Percentiles rank a stretch among this genome's conserved stretches.
Conservation (phyloP, 2,113 vertebrate species). For the human (Homo sapiens) region DNA sequence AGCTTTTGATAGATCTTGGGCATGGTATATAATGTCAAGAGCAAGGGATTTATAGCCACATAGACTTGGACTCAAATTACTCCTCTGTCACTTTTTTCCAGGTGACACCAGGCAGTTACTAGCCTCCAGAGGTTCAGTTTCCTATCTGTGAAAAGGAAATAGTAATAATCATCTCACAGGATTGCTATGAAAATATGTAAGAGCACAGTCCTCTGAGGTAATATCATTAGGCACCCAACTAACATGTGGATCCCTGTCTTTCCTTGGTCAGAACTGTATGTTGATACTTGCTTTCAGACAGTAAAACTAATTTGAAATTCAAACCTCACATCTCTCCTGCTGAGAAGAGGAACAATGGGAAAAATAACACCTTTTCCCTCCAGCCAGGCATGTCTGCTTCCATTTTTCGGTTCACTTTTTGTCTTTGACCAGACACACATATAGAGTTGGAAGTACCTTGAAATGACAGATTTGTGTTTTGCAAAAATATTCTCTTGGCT, state of each 20-base stretch:
- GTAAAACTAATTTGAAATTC: constrained; percentile 56
- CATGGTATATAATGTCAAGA: neutral
- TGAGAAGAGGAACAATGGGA: constrained; percentile 1
- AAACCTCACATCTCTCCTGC: neutral
- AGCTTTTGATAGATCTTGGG: neutral
- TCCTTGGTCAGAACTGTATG: neutral
- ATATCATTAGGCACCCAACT: neutral
- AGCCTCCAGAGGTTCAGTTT: neutral
- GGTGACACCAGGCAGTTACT: neutral
- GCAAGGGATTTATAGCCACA: neutral
- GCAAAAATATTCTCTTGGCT: neutral
- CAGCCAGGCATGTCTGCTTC: neutral
- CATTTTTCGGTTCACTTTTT: neutral
- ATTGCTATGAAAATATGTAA: neutral
- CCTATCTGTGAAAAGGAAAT: neutral
- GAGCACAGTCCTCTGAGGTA: neutral
- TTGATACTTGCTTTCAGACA: constrained; percentile 11
- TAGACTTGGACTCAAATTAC: neutral
- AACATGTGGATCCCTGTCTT: neutral
- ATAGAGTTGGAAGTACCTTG: neutral
- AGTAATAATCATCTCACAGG: neutral
- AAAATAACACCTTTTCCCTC: neutral
- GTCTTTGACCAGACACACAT: neutral
- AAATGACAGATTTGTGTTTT: neutral
- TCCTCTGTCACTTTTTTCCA: neutral